Percentiles rank a stretch among this genome's conserved stretches.
phyloP scores from a whole-genome alignment of 2,113 vertebrate species.

The Oreocharis arfaki region DNA sequence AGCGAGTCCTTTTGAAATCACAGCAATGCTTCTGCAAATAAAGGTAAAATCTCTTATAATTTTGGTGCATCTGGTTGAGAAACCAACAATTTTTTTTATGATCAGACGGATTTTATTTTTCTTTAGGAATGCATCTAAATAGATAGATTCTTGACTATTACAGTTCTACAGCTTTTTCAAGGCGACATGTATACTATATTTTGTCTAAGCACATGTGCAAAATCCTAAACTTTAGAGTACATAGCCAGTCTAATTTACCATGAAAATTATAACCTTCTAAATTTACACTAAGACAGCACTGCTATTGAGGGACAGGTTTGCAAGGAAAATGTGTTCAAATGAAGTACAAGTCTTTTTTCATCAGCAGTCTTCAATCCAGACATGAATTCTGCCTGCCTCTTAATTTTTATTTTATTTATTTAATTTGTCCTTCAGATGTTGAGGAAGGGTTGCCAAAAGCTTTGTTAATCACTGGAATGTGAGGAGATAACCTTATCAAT shows the following conservation, averaged over 20 bases:
- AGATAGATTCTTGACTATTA: not conserved
- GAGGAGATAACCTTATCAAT: not conserved
- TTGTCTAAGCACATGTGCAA: not conserved
- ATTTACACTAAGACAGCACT: not conserved
- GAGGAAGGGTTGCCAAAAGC: not conserved
- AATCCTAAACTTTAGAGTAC: not conserved
- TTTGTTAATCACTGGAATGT: not conserved
- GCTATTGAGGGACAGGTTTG: not conserved
- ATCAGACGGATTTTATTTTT: not conserved
- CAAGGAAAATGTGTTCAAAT: not conserved
- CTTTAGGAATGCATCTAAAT: not conserved
- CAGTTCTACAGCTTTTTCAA: not conserved
- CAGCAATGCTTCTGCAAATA: not conserved
- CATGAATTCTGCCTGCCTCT: not conserved
- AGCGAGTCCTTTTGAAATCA: not conserved
- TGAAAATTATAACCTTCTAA: not conserved
- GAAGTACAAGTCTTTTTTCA: not conserved
- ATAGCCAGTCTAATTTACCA: not conserved
- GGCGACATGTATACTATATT: not conserved
- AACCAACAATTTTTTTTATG: not conserved
- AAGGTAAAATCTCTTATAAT: not conserved
- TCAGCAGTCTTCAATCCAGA: not conserved
- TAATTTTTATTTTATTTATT: not conserved
- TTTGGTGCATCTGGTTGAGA: not conserved
- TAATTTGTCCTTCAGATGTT: not conserved